A percentile compares a stretch with the other conserved stretches of the same genome.
phyloP scores from a whole-genome alignment of 1,140 invertebrate species.

The Brachionus calyciflorus region DNA sequence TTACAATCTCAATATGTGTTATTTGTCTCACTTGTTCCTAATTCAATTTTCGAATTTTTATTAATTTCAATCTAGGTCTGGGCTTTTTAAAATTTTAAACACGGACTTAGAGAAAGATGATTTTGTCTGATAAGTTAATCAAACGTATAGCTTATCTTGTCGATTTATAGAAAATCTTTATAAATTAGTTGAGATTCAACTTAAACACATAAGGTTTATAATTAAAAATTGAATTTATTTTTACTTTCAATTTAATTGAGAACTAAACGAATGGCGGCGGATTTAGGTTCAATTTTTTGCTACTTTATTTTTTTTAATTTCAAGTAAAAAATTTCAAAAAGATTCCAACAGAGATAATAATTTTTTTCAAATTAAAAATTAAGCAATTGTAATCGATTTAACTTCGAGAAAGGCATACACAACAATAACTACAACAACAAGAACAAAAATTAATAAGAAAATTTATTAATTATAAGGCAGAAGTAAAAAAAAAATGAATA shows the following conservation, averaged over 20 bases:
- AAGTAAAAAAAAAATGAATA: too few relatives aligned
- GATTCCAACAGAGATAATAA: slow-evolving; percentile 45
- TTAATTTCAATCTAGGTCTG: too few relatives aligned
- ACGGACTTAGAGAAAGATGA: too few relatives aligned
- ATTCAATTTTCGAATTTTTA: too few relatives aligned
- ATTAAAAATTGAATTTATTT: not conserved
- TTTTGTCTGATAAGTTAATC: too few relatives aligned
- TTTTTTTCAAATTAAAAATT: not conserved
- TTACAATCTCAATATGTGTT: not conserved
- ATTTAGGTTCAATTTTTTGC: slow-evolving; percentile 19
- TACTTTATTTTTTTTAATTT: not conserved
- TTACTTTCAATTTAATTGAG: not conserved
- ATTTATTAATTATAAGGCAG: too few relatives aligned
- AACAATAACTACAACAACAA: too few relatives aligned
- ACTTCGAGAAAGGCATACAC: not conserved
- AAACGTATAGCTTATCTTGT: too few relatives aligned
- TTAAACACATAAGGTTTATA: slow-evolving; percentile 40
- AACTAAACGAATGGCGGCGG: not conserved
- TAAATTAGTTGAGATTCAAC: not conserved
- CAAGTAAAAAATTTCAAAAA: not conserved
- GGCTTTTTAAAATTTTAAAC: too few relatives aligned
- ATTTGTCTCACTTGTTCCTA: not conserved
- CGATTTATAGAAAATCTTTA: not conserved
- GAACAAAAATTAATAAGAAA: too few relatives aligned
- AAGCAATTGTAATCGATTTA: slow-evolving; percentile 36